Percentiles rank a stretch among this genome's conserved stretches.
Conservation (phyloP, 1,140 invertebrate genomes). For the Bombus waltoni region DNA sequence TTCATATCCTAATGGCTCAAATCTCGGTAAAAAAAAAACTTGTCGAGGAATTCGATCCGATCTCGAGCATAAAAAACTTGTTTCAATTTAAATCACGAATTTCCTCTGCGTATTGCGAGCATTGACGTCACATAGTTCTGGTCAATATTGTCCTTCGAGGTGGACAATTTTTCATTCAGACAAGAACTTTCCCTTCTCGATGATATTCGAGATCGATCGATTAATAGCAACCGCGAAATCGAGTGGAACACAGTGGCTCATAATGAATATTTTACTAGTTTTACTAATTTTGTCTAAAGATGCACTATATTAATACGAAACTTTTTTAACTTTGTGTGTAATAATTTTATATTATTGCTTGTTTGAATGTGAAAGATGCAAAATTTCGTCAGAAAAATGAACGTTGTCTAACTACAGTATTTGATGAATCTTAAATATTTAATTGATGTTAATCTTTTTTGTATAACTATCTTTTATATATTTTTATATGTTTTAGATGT, state of each 20-base stretch:
- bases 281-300: not conserved
- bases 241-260: not conserved
- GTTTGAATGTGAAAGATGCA: not conserved
- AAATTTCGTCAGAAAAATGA: not conserved
- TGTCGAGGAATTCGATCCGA: not conserved
- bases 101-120: not conserved
- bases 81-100: not conserved
- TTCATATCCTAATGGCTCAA: not conserved
- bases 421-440: no score
- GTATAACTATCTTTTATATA: no score
- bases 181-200: constrained; percentile 14
- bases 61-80: not conserved
- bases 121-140: not conserved
- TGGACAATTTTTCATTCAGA: not conserved
- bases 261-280: not conserved
- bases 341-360: not conserved
- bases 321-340: no score
- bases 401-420: no score
- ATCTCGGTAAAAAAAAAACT: not conserved
- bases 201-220: not conserved
- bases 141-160: constrained; percentile 23
- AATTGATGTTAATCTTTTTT: no score
- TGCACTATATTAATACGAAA: not conserved
- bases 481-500: no score
- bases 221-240: not conserved